phyloP scores from a whole-genome alignment of 1,140 invertebrate species.

The Acromyrmex echinatior region DNA sequence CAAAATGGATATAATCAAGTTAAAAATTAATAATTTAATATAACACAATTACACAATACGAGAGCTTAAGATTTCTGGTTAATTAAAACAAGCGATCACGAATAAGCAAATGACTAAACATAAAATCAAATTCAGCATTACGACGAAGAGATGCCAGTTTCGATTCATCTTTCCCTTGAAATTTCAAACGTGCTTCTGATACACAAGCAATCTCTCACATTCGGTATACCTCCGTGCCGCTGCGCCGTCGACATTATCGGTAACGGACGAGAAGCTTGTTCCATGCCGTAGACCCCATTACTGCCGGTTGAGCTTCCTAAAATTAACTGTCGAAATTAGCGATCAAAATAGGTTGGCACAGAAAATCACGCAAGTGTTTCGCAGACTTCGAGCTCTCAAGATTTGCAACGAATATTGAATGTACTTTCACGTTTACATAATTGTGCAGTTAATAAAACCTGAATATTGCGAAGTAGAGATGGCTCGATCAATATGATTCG shows the following conservation, averaged over 20 bases:
- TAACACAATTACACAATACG: not conserved
- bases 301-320: slow-evolving; percentile 71
- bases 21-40: slow-evolving; percentile 2
- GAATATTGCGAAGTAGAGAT: not conserved
- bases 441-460: slow-evolving; percentile 30
- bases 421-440: slow-evolving; percentile 46
- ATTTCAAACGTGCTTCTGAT: slow-evolving; percentile 69
- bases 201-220: slow-evolving; percentile 67
- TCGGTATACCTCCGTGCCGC: slow-evolving; percentile 47
- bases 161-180: slow-evolving; percentile 48
- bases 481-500: not conserved
- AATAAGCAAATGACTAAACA: not conserved
- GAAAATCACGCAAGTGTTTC: slow-evolving; percentile 43
- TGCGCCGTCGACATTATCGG: slow-evolving; percentile 72
- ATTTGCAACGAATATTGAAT: slow-evolving; percentile 43
- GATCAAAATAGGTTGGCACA: slow-evolving; percentile 76
- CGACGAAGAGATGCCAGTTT: slow-evolving; percentile 32
- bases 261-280: slow-evolving; percentile 73
- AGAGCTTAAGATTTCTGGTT: not conserved
- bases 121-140: slow-evolving; percentile 24
- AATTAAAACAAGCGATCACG: not conserved
- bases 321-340: slow-evolving; percentile 79
- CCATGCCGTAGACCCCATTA: slow-evolving; percentile 74
- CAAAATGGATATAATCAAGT: not conserved
- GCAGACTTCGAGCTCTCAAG: slow-evolving; percentile 34